Percentiles rank a stretch among this genome's conserved stretches.
phyloP scores from a whole-genome alignment of 2,113 vertebrate species.

The Lophura nycthemera region DNA sequence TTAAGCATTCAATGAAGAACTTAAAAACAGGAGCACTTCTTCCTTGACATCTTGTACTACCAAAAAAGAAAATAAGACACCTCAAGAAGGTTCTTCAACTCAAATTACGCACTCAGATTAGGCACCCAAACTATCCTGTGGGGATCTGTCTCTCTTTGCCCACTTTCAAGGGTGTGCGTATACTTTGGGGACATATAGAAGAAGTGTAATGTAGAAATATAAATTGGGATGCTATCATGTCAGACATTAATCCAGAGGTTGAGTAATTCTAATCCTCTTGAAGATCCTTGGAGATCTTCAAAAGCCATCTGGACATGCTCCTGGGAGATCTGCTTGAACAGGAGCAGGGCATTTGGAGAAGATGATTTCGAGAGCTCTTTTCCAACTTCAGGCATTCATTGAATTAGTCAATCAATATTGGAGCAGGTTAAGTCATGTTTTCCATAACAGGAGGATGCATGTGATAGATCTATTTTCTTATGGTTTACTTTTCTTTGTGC shows the following conservation, averaged over 20 bases:
- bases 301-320: not conserved
- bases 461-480: not conserved
- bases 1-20: not conserved
- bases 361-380: not conserved
- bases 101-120: not conserved
- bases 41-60: fast-evolving
- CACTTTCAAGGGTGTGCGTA: not conserved
- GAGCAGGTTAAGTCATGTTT: not conserved
- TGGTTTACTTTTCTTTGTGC: not conserved
- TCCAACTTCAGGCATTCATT: not conserved
- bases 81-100: not conserved
- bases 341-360: not conserved
- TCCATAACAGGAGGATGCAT: not conserved
- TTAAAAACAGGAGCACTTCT: not conserved
- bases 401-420: not conserved
- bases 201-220: not conserved
- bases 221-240: not conserved
- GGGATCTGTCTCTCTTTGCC: not conserved
- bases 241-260: not conserved
- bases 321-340: not conserved
- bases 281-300: not conserved
- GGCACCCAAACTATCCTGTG: not conserved
- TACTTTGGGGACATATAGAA: not conserved
- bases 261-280: not conserved
- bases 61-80: not conserved